Conservation (phyloP, 2,797 vertebrate genomes). For the Fringilla coelebs region DNA sequence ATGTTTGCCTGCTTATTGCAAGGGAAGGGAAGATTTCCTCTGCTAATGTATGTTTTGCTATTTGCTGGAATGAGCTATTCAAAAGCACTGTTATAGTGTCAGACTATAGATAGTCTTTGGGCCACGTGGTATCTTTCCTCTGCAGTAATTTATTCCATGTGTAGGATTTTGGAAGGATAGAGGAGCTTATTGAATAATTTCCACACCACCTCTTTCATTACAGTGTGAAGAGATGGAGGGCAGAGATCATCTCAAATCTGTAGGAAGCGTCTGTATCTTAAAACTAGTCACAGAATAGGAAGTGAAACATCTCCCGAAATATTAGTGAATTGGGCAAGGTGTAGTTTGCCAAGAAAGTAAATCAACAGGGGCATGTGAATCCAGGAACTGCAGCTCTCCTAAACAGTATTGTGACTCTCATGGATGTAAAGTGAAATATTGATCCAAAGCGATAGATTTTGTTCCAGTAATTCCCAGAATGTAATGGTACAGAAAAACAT, state of each 20-base stretch:
- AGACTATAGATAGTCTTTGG: not conserved
- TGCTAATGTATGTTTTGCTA: not conserved
- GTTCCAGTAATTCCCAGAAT: not conserved
- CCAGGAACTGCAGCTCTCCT: not conserved
- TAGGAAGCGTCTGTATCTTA: conserved; percentile 1
- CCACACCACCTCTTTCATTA: not conserved
- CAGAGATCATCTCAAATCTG: conserved; percentile 1
- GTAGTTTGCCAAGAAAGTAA: not conserved
- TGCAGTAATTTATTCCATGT: not conserved
- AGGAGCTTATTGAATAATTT: not conserved
- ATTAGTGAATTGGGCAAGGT: not conserved
- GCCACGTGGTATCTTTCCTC: not conserved
- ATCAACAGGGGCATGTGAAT: not conserved
- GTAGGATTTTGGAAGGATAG: not conserved
- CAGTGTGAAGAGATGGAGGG: not conserved
- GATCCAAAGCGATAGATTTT: not conserved
- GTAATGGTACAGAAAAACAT: not conserved
- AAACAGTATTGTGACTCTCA: not conserved
- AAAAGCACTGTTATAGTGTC: not conserved
- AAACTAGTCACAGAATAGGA: not conserved
- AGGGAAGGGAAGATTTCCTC: not conserved
- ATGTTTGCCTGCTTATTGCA: not conserved
- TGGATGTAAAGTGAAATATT: not conserved
- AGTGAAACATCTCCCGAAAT: not conserved
- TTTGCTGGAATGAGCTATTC: not conserved